Evolutionary conservation across 2,113 vertebrate genomes (phyloP), one percentile per base, ranked within the genome.

Genomic region (Illadopsis cleaveri): DNA sequence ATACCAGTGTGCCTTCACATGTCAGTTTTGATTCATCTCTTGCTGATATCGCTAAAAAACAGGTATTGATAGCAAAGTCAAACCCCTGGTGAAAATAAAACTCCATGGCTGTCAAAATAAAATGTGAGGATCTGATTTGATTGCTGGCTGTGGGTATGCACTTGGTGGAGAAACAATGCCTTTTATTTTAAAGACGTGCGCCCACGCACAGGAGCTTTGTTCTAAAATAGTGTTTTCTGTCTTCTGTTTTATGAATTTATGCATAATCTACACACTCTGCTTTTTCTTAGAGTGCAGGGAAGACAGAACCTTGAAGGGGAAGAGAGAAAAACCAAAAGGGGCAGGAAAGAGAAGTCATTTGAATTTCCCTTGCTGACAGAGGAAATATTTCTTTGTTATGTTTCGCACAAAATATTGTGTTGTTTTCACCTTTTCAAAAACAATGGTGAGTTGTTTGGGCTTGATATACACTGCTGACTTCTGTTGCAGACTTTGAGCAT

Each of bases 71-170:
- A 30, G 61, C 64, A 89, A 86, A 86, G 69, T 84, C 57, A 94
- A 84, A 97, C 90, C 68, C 35, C 82, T 93, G 38, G 69, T 96
- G 90, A 93, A 97, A 97, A 96, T 95, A 76, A 44, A 97, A 77
- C 89, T 96, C 73, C 1, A 45, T 91, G 94, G 85, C 96, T 98
- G 97, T 98, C 98, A 98, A 97, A 98, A 98, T 97, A 98, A 87
- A 97, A 88, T 96, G 93, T 96, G 77, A 89, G 62, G 95, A 69
- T 88, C 89, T 40, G 45, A 21, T 94, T 95, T 98, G 96, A 97
- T 96, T 96, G 94, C 81, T 91, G 64, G 56, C 84, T 96, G 93
- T 95, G 86, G 92, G 92, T 97, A 93, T 14, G 2, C 82, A 77
- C 93, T 92, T 90, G 85, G 88, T 89, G 57, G 95, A 93, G 94